These are phyloP conservation scores for Gorsachius goisagi DNA, from an alignment of 2,113 vertebrate genomes.

Conservation along the genomic window DNA sequence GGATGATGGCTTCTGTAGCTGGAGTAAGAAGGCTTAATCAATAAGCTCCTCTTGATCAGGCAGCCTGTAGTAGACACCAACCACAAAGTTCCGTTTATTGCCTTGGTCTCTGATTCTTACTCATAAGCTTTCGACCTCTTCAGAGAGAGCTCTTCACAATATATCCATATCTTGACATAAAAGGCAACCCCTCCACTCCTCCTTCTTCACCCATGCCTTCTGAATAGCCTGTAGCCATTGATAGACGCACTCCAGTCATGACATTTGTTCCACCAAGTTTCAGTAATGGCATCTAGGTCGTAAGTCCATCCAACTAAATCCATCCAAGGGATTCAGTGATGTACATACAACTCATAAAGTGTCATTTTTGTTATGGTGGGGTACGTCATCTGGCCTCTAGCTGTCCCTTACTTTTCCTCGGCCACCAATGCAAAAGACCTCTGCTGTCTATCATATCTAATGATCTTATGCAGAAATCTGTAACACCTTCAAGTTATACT, in stretches of 20 bases:
- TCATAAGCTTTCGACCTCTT: neutral
- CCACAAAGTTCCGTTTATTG: neutral
- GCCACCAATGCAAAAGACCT: neutral
- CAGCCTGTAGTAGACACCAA: neutral
- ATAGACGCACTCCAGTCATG: neutral
- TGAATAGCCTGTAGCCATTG: neutral
- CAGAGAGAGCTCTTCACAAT: neutral
- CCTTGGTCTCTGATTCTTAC: neutral
- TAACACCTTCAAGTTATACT: neutral
- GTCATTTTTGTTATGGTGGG: neutral
- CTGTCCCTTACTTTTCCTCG: fast-evolving
- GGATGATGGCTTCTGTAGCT: neutral
- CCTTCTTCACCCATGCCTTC: neutral
- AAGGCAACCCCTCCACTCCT: fast-evolving
- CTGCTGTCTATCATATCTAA: neutral
- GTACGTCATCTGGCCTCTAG: neutral
- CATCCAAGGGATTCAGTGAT: neutral
- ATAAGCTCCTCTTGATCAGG: neutral
- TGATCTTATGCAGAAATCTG: neutral
- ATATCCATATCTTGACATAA: too few relatives aligned
- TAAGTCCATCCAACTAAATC: neutral
- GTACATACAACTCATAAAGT: neutral
- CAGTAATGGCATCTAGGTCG: neutral
- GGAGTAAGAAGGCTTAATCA: neutral
- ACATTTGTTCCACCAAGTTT: neutral